Percentiles rank a stretch among this genome's conserved stretches.
Evolutionary conservation across 2,888 invertebrate species (phyloP).

Genomic region (Trichogramma evanescens): DNA sequence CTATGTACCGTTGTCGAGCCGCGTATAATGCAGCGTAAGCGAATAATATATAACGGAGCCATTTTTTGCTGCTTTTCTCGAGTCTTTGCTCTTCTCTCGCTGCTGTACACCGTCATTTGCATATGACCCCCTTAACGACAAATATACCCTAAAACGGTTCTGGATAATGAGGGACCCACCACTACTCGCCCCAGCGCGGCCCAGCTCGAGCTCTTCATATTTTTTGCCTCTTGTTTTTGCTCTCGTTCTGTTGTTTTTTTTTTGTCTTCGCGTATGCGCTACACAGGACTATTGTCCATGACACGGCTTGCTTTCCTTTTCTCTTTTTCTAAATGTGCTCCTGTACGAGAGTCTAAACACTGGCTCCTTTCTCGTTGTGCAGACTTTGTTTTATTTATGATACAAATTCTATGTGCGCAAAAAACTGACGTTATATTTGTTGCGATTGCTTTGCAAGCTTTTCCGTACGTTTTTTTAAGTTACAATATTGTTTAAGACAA

Average conservation of each 20-base stretch:
- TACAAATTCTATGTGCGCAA: no score
- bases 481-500: no score
- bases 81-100: slow-evolving; percentile 32
- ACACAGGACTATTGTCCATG: slow-evolving; percentile 35
- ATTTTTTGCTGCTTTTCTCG: slow-evolving; percentile 34
- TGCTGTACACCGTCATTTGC: slow-evolving; percentile 39
- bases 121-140: slow-evolving; percentile 45
- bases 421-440: no score
- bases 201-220: slow-evolving; percentile 17
- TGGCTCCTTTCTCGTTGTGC: slow-evolving; percentile 14
- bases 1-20: no score
- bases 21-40: slow-evolving; percentile 12
- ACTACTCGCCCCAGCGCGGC: slow-evolving; percentile 14
- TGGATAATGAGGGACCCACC: slow-evolving; percentile 41
- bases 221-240: slow-evolving; percentile 18
- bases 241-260: slow-evolving; percentile 21
- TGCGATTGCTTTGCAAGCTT: no score
- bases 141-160: slow-evolving; percentile 40
- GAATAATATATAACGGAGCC: slow-evolving; percentile 31
- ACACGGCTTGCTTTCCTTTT: neutral
- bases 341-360: slow-evolving; percentile 2
- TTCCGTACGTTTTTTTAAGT: no score
- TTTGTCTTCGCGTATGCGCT: slow-evolving; percentile 32
- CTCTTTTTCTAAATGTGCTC: slow-evolving; percentile 9
- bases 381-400: neutral